Conservation (phyloP, 2,797 vertebrate species). For the Sebastes glaucus region DNA sequence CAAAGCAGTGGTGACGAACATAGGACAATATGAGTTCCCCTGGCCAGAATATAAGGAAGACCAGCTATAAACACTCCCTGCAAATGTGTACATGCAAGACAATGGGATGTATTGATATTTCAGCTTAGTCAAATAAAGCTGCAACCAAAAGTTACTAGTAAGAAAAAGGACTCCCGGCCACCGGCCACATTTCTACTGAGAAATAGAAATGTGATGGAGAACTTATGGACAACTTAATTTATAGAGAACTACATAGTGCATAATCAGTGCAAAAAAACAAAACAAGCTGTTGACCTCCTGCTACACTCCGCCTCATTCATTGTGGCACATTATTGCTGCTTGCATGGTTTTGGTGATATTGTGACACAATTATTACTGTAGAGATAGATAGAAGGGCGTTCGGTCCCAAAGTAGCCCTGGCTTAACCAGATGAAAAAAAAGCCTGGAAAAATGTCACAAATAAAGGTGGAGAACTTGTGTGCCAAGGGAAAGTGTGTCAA, state of each 20-base stretch:
- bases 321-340: not conserved
- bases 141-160: not conserved
- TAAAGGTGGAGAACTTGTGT: not conserved
- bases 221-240: not conserved
- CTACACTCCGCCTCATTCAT: not conserved
- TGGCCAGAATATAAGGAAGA: not conserved
- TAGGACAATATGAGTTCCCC: not conserved
- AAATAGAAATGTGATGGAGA: not conserved
- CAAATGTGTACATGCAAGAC: not conserved
- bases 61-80: not conserved
- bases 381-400: not conserved
- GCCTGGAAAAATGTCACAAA: not conserved
- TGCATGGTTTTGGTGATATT: not conserved
- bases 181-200: too few relatives aligned
- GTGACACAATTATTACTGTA: not conserved
- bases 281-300: not conserved
- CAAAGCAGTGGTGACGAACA: not conserved
- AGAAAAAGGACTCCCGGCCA: not conserved
- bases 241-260: not conserved
- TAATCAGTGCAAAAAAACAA: not conserved
- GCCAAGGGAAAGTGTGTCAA: not conserved
- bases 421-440: not conserved
- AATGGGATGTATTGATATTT: not conserved
- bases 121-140: not conserved
- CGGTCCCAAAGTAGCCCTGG: not conserved